Evolutionary conservation across 2,113 vertebrate genomes (phyloP).

Genomic region (Mesembrinibis cayennensis): DNA sequence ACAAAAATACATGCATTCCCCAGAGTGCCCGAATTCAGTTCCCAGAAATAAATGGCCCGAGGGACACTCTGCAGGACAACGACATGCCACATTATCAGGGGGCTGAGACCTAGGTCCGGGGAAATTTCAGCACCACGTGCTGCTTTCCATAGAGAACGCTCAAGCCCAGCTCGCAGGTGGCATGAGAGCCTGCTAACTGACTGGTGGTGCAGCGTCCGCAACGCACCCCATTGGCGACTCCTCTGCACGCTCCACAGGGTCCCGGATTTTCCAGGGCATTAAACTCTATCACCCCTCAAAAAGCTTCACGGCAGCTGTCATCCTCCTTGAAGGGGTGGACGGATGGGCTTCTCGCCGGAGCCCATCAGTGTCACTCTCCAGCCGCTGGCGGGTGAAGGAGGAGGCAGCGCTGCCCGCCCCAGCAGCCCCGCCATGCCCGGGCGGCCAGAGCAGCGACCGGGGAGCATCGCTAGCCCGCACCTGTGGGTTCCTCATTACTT

Average conservation of each 20-base stretch:
- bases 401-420: rapidly evolving
- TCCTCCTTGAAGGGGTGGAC: background rate
- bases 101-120: too few species aligned
- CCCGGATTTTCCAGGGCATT: constrained; percentile 40
- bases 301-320: background rate
- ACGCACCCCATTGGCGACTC: background rate
- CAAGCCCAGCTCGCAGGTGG: rapidly evolving
- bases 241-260: background rate
- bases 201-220: rapidly evolving
- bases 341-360: background rate
- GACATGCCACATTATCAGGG: rapidly evolving
- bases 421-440: rapidly evolving
- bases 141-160: background rate
- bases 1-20: rapidly evolving
- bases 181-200: background rate
- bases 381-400: background rate
- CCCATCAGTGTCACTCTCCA: background rate
- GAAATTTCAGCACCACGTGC: background rate
- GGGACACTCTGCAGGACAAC: background rate
- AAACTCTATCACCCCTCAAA: background rate
- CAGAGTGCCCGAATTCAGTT: rapidly evolving
- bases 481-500: background rate
- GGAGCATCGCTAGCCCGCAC: background rate
- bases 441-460: background rate
- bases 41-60: rapidly evolving